These are phyloP conservation scores for Etheostoma perlongum DNA, from an alignment of 2,797 vertebrate species.

Conservation along the genomic window DNA sequence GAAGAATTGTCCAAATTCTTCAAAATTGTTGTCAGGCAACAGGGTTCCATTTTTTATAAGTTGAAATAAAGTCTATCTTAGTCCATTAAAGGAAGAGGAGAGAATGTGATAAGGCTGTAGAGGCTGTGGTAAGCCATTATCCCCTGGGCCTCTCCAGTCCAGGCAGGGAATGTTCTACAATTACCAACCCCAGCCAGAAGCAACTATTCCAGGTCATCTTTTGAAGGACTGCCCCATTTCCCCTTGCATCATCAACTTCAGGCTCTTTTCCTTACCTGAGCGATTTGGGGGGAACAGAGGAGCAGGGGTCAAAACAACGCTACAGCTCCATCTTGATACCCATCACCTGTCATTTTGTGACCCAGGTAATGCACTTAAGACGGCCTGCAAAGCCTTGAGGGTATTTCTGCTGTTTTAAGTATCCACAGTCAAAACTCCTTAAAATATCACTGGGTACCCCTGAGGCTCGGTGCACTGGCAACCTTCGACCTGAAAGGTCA, in stretches of 20 bases:
- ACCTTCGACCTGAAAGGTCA: slow-evolving; percentile 78
- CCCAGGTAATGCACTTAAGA: slow-evolving; percentile 72
- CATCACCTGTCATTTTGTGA: slow-evolving; percentile 74
- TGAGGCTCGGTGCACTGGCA: slow-evolving; percentile 63
- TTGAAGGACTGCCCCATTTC: slow-evolving; percentile 50
- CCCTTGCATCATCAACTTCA: slow-evolving; percentile 52
- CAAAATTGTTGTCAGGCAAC: background rate
- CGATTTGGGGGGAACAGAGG: slow-evolving; percentile 38
- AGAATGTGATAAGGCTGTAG: slow-evolving; percentile 16
- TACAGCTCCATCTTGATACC: slow-evolving; percentile 63
- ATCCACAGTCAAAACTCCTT: slow-evolving; percentile 76
- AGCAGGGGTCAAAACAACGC: slow-evolving; percentile 53
- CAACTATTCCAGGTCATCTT: slow-evolving; percentile 55
- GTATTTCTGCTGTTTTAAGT: slow-evolving; percentile 72
- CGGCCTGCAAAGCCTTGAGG: slow-evolving; percentile 48
- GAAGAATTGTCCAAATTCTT: background rate
- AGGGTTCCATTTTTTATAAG: background rate
- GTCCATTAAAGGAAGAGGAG: slow-evolving; percentile 12
- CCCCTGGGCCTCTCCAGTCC: slow-evolving; percentile 39
- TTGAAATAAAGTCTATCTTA: slow-evolving; percentile 7
- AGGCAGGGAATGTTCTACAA: slow-evolving; percentile 42
- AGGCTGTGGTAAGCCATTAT: slow-evolving; percentile 36
- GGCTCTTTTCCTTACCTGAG: slow-evolving; percentile 41
- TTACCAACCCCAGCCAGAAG: slow-evolving; percentile 49
- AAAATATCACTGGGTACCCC: slow-evolving; percentile 76